Evolutionary conservation across 2,113 vertebrate species (phyloP).

Genomic region (Hydropotes inermis): DNA sequence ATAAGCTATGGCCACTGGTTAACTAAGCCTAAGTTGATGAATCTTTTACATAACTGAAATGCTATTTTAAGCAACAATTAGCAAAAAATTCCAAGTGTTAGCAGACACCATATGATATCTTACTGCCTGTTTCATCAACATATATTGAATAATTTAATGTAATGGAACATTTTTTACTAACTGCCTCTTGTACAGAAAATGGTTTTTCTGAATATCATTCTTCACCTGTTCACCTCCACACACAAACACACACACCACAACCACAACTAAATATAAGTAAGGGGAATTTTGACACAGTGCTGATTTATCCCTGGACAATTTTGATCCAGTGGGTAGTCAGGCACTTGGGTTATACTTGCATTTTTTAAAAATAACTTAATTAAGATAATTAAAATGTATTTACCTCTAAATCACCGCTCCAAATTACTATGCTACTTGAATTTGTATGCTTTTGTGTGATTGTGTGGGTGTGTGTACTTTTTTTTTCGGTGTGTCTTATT

Average conservation of each 20-base stretch:
- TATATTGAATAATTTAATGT: neutral
- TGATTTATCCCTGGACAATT: neutral
- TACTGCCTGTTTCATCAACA: neutral
- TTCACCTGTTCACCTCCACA: neutral
- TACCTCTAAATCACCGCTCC: neutral
- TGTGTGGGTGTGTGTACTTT: neutral
- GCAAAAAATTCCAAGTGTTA: neutral
- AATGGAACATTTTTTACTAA: neutral
- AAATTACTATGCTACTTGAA: neutral
- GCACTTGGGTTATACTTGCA: neutral
- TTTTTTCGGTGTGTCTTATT: neutral
- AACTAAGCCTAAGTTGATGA: neutral
- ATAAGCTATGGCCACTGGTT: neutral
- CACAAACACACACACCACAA: neutral
- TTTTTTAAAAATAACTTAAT: neutral
- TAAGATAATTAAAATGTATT: slow-evolving; percentile 23
- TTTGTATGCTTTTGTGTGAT: neutral
- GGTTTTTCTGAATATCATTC: neutral
- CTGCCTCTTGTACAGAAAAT: neutral
- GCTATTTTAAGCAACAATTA: neutral
- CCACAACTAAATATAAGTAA: neutral
- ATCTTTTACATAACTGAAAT: neutral
- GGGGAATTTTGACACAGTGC: neutral
- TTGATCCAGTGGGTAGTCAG: neutral
- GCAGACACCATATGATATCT: neutral